phyloP scores from a whole-genome alignment of 2,888 invertebrate genomes.

The Tipula confusa region DNA sequence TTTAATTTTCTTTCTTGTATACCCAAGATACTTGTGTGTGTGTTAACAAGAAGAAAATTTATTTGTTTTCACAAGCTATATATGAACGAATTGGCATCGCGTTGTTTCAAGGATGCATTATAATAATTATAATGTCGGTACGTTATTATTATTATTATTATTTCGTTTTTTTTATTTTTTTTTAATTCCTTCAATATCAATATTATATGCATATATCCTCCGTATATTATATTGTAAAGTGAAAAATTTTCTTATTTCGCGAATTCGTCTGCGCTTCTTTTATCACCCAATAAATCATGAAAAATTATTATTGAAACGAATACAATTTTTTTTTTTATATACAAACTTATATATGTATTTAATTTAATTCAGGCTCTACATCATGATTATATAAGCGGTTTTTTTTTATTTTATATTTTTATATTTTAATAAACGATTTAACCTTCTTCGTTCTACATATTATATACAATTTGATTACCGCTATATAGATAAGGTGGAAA shows the following conservation, averaged over 20 bases:
- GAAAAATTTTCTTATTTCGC: not conserved
- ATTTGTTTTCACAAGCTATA: not conserved
- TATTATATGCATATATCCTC: not conserved
- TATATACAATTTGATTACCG: not conserved
- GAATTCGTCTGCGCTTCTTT: not conserved
- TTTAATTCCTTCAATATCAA: not conserved
- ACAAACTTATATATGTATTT: not conserved
- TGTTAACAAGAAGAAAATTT: not conserved
- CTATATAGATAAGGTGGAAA: not conserved
- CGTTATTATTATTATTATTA: not conserved
- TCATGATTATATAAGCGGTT: not conserved
- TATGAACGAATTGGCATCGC: not conserved
- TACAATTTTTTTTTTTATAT: not conserved
- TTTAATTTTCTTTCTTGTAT: not conserved
- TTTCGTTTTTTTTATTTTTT: no score
- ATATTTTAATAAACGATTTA: constrained; percentile 13
- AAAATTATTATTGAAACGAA: constrained; percentile 25
- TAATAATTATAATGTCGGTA: not conserved
- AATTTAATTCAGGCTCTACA: not conserved
- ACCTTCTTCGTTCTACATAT: not conserved
- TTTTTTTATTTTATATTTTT: no score
- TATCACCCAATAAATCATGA: constrained; percentile 25
- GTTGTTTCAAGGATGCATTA: not conserved
- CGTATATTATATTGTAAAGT: not conserved
- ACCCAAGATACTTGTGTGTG: not conserved